Percentiles rank a stretch among this genome's conserved stretches.
phyloP scores from a whole-genome alignment of 2,113 vertebrate species.

The Megaleporinus macrocephalus region DNA sequence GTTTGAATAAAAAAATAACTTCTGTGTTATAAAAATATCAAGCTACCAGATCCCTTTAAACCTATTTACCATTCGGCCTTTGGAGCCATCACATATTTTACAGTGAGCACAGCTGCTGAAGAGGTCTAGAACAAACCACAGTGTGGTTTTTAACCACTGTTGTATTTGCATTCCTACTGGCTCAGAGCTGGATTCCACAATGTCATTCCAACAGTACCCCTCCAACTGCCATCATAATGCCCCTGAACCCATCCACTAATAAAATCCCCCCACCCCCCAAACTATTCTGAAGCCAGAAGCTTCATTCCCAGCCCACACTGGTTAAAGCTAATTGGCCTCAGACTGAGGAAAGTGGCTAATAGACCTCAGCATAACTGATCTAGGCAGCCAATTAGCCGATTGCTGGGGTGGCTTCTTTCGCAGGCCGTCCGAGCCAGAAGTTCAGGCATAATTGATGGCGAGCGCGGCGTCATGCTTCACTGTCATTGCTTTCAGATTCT shows the following conservation, averaged over 20 bases:
- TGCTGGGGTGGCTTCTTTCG: constrained; percentile 62
- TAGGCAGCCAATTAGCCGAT: constrained; percentile 52
- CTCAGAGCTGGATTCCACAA: constrained; percentile 32
- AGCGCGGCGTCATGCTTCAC: constrained; percentile 45
- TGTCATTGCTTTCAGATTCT: constrained; percentile 48
- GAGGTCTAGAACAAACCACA: constrained; percentile 31
- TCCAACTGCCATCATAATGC: constrained; percentile 31
- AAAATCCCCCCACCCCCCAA: not conserved
- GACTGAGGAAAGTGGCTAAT: constrained; percentile 52
- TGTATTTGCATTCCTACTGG: constrained; percentile 50
- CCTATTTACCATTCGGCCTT: constrained; percentile 36
- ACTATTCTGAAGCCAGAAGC: constrained; percentile 10
- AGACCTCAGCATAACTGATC: constrained; percentile 39
- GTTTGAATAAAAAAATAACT: not conserved
- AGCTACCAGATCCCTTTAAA: constrained; percentile 21
- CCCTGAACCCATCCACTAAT: not conserved
- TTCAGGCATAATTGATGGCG: constrained; percentile 63
- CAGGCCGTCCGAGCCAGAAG: constrained; percentile 67
- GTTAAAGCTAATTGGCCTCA: constrained; percentile 23
- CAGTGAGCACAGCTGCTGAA: constrained; percentile 40
- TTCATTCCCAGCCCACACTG: constrained; percentile 44
- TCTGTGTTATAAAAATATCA: constrained; percentile 2
- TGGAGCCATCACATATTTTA: constrained; percentile 37
- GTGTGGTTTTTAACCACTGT: constrained; percentile 48
- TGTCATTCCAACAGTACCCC: constrained; percentile 49